Percentiles rank a stretch among this genome's conserved stretches.
Conservation (phyloP, 1,140 invertebrate species). For the Galleria mellonella region DNA sequence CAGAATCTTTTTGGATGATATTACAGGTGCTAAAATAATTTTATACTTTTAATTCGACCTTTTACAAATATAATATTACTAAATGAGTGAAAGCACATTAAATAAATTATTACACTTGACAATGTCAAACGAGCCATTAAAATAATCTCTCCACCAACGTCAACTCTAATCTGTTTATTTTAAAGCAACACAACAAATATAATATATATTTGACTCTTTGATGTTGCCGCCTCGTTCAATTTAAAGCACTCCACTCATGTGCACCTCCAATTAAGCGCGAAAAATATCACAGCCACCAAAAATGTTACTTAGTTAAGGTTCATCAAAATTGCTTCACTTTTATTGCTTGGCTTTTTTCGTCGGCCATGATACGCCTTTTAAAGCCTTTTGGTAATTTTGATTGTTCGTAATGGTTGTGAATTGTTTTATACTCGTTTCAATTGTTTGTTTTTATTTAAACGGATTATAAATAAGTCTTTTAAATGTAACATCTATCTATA, state of each 20-base stretch:
- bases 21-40: no score
- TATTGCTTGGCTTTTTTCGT: conserved; percentile 34
- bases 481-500: no score
- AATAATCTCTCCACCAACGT: conserved; percentile 48
- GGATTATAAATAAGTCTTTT: no score
- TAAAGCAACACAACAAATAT: no score
- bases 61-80: not conserved
- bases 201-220: conserved; percentile 43
- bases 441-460: no score
- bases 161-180: conserved; percentile 55
- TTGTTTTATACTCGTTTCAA: not conserved
- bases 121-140: conserved; percentile 46
- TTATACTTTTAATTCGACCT: no score
- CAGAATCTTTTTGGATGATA: no score
- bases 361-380: conserved; percentile 31
- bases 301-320: conserved; percentile 33
- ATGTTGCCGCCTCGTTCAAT: conserved; percentile 49
- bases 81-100: conserved; percentile 14
- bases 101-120: conserved; percentile 15
- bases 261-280: conserved; percentile 58
- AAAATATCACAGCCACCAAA: conserved; percentile 44
- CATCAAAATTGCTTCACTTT: conserved; percentile 60
- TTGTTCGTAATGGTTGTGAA: not conserved
- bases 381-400: conserved; percentile 17
- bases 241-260: conserved; percentile 47